Evolutionary conservation across 2,888 invertebrate genomes (phyloP), one percentile per base, ranked within the genome.

Genomic region (Seira musarum): DNA sequence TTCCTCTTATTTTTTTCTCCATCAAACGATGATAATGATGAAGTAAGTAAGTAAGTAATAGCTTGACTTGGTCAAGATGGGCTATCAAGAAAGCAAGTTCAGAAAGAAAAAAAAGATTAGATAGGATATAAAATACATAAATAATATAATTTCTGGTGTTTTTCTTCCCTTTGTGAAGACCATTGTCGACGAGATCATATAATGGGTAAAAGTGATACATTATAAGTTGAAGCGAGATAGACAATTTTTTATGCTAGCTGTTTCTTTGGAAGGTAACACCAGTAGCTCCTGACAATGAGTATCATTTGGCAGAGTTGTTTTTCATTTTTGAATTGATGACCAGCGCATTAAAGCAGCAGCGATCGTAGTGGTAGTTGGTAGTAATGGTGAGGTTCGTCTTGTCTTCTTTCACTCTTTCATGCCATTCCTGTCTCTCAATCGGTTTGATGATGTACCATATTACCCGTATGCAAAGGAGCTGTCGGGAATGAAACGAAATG

Each of bases 281-380:
- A 79, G 79, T 79, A 79, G 79, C 79, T 40, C 46, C 72, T 72
- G 67, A 79, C 79, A 79, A 79, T 79, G 79, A 79, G 79, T 79
- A 79, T 79, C 79, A 79, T 79, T 79, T 79, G 79, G 79, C 79
- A 79, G 79, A 79, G 79, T 64, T 73, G 79, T 79, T 79, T 73
- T 79, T 79, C 73, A 79, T 79, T 79, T n/a, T 68, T 67, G 73
- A 79, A 79, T 79, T 79, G 79, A 79, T 79, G 79, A 79, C 79
- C 78, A 71, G 71, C 78, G 67, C 53, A 77, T 73, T 35, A 65
- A 69, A 25, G 2, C n/a, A 24, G 67, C 22, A 63, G 24, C 63
- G 5, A 2, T 15, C 30, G 24, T 1, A 15, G 65, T n/a, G 30
- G 49, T 30, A 35, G 57, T 53, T 25, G 57, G 53, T 57, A 25